Evolutionary conservation across 1,140 invertebrate species (phyloP).

Genomic region (Aphelenchoides avenae): DNA sequence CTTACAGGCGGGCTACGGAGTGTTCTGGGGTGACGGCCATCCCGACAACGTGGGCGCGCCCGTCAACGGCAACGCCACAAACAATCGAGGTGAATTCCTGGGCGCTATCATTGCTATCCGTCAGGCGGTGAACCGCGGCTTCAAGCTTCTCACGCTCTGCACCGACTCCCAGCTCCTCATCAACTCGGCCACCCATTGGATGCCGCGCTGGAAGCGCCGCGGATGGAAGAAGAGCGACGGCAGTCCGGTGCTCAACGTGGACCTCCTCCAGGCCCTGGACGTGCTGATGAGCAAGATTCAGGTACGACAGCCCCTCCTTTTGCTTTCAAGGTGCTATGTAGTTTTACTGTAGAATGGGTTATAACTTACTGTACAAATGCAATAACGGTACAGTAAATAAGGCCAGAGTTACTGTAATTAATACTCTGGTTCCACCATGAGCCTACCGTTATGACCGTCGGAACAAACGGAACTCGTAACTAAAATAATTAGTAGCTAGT

Average conservation of each 20-base stretch:
- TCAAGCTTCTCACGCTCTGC: conserved; percentile 72
- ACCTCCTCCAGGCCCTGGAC: conserved; percentile 75
- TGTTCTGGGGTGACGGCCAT: conserved; percentile 80
- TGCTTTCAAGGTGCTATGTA: too few species aligned
- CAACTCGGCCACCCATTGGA: conserved; percentile 72
- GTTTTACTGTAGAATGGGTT: too few species aligned
- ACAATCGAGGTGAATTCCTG: conserved; percentile 83
- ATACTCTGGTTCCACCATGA: too few species aligned
- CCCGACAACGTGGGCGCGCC: conserved; percentile 74
- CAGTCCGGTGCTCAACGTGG: conserved; percentile 71
- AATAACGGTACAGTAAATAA: too few species aligned
- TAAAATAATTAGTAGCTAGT: conserved; percentile 72
- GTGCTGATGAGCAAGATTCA: conserved; percentile 63
- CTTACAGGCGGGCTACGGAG: conserved; percentile 76
- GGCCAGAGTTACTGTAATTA: too few species aligned
- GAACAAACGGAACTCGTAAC: conserved; percentile 67
- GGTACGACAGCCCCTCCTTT: too few species aligned
- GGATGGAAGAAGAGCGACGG: conserved; percentile 73
- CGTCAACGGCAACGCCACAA: conserved; percentile 73
- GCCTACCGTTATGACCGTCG: too few species aligned
- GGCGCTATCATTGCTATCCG: conserved; percentile 78
- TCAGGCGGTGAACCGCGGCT: conserved; percentile 60
- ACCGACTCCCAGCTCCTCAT: conserved; percentile 91
- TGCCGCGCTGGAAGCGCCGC: conserved; percentile 77
- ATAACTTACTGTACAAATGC: too few species aligned